Conservation (phyloP, 2,113 vertebrate species). For the Cyanoramphus novaezelandiae region DNA sequence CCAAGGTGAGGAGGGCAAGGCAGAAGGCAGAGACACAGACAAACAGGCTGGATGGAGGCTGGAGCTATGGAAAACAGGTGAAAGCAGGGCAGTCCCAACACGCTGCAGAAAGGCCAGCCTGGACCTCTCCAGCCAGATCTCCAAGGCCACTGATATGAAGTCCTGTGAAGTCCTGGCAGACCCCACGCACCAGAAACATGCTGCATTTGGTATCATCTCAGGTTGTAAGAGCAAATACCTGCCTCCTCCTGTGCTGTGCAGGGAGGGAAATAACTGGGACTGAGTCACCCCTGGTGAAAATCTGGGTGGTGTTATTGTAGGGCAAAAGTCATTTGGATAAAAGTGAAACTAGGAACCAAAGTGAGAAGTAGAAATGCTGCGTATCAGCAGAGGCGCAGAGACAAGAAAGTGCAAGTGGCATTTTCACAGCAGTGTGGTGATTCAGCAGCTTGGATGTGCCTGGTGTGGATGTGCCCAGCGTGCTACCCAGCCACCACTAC, state of each 20-base stretch:
- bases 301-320: not conserved
- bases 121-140: not conserved
- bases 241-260: not conserved
- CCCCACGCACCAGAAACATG: not conserved
- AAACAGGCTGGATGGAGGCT: fast-evolving
- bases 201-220: not conserved
- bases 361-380: not conserved
- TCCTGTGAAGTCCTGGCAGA: not conserved
- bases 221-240: not conserved
- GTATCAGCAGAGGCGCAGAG: not conserved
- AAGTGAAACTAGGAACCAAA: not conserved
- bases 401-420: fast-evolving
- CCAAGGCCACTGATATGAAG: not conserved
- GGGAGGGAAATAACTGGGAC: not conserved
- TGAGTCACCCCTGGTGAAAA: not conserved
- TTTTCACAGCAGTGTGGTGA: not conserved
- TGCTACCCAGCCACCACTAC: not conserved
- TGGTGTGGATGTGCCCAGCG: fast-evolving
- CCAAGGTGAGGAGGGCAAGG: not conserved
- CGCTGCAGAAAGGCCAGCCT: not conserved
- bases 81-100: not conserved
- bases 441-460: not conserved
- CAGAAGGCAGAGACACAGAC: not conserved
- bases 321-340: not conserved
- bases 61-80: not conserved